Evolutionary conservation across 2,113 vertebrate species (phyloP).

Genomic region (Malurus melanocephalus): DNA sequence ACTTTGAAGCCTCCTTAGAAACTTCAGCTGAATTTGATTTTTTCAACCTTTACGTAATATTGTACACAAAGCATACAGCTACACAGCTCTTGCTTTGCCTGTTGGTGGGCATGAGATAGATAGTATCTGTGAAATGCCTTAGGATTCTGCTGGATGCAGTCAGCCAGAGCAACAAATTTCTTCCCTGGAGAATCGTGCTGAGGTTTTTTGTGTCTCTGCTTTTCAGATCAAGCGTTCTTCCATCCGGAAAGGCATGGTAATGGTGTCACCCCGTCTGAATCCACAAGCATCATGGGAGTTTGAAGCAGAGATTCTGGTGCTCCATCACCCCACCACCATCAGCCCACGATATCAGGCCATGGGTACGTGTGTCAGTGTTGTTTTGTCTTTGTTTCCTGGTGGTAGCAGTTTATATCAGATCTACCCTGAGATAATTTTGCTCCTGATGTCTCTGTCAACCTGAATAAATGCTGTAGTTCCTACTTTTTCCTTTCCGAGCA

Average conservation of each 20-base stretch:
- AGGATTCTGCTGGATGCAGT: not conserved
- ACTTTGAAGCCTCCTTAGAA: not conserved
- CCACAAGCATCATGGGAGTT: constrained; percentile 98
- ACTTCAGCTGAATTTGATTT: not conserved
- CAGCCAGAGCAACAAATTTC: not conserved
- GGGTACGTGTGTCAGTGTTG: constrained; percentile 75
- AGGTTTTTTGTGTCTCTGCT: not conserved
- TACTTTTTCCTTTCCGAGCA: not conserved
- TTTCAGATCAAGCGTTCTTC: constrained; percentile 94
- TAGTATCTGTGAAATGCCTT: not conserved
- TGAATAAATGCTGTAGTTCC: not conserved
- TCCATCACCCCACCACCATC: constrained; percentile 97
- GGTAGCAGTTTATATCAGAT: not conserved
- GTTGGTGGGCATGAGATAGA: not conserved
- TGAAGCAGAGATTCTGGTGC: constrained; percentile 95
- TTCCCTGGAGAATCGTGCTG: not conserved
- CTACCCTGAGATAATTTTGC: not conserved
- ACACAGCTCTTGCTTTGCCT: not conserved
- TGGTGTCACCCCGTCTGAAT: constrained; percentile 93
- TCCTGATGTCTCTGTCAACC: not conserved
- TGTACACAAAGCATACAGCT: not conserved
- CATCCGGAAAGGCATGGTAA: constrained; percentile 98
- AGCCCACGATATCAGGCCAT: constrained; percentile 97
- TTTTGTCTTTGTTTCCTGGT: not conserved
- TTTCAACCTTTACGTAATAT: not conserved